phyloP scores from a whole-genome alignment of 1,140 invertebrate species.

The Drosophila auraria region DNA sequence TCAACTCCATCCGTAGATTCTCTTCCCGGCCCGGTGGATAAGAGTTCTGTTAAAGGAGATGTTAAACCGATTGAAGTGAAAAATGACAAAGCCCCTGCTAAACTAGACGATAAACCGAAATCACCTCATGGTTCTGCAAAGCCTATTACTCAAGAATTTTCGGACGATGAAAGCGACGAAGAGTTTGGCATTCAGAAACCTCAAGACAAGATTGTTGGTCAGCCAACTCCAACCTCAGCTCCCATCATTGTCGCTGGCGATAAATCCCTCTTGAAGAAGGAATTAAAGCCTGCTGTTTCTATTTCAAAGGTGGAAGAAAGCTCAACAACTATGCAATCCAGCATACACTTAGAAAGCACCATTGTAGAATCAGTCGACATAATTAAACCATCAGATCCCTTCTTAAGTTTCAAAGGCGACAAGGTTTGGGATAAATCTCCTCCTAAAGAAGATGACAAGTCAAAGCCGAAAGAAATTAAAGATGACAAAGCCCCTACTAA shows the following conservation, averaged over 20 bases:
- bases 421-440: background rate
- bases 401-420: background rate
- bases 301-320: constrained; percentile 9
- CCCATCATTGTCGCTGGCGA: background rate
- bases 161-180: constrained; percentile 26
- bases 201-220: constrained; percentile 5
- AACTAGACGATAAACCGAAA: too few species aligned
- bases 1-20: background rate
- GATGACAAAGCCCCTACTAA: constrained; percentile 2
- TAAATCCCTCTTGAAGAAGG: background rate
- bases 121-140: constrained; percentile 8
- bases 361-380: background rate
- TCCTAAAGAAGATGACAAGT: too few species aligned
- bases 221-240: background rate
- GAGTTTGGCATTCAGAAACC: constrained; percentile 8
- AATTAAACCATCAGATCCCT: background rate
- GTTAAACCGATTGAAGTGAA: too few species aligned
- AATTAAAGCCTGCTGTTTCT: background rate
- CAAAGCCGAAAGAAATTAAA: background rate
- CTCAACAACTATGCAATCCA: constrained; percentile 1
- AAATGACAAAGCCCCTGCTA: too few species aligned
- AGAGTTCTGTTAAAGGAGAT: too few species aligned
- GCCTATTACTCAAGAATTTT: constrained; percentile 11
- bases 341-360: too few species aligned
- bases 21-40: too few species aligned